Conservation (phyloP, 2,113 vertebrate species). For the Prolemur simus region DNA sequence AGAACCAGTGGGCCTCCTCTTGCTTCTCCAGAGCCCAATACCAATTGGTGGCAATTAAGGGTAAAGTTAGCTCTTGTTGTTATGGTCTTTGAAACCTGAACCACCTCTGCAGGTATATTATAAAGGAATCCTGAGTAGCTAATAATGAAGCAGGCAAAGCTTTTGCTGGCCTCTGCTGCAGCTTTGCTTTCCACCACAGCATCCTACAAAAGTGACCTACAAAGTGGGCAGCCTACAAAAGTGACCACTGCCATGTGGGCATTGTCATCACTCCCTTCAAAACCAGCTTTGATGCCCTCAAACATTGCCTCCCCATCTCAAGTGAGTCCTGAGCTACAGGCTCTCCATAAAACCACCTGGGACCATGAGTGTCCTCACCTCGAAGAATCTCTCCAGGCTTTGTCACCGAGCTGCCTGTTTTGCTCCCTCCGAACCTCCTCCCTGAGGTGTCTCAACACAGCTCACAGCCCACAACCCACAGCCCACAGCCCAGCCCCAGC, state of each 20-base stretch:
- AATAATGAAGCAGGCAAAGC: not conserved
- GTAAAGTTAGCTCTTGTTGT: not conserved
- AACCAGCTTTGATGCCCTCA: not conserved
- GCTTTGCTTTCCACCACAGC: not conserved
- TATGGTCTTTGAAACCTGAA: not conserved
- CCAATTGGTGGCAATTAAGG: not conserved
- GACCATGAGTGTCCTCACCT: not conserved
- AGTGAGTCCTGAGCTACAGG: not conserved
- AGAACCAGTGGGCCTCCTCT: not conserved
- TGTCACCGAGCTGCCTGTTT: not conserved
- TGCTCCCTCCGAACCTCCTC: not conserved
- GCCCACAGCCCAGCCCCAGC: not conserved
- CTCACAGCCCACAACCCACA: not conserved
- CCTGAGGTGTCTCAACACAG: not conserved
- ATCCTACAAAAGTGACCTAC: not conserved
- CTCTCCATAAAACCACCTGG: not conserved
- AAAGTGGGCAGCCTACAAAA: not conserved
- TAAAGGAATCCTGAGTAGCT: not conserved
- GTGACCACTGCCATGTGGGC: not conserved
- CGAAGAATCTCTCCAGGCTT: not conserved
- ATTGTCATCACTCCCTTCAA: not conserved
- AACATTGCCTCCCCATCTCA: not conserved
- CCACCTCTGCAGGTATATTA: not conserved
- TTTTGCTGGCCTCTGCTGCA: not conserved
- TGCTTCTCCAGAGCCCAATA: not conserved